phyloP scores from a whole-genome alignment of 1,140 invertebrate genomes.

The Onthophagus taurus region DNA sequence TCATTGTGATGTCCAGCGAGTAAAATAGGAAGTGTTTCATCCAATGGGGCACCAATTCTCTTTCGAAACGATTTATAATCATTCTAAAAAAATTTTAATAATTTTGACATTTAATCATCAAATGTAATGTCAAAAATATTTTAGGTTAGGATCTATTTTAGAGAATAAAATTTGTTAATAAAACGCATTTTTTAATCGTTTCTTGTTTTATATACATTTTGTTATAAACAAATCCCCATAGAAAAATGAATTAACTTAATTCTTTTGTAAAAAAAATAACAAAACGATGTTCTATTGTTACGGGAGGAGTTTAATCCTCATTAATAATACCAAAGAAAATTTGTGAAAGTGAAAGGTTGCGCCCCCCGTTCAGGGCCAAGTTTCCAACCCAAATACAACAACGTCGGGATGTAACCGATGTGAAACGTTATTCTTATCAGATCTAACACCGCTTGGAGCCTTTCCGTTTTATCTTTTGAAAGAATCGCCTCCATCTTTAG shows the following conservation, averaged over 20 bases:
- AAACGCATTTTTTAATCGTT: too few species aligned
- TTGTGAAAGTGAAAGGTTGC: constrained; percentile 26
- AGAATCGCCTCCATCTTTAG: not conserved
- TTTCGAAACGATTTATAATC: too few species aligned
- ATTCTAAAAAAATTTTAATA: too few species aligned
- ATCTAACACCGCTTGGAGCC: constrained; percentile 22
- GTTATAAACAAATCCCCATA: not conserved
- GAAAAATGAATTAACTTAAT: not conserved
- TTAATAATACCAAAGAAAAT: constrained; percentile 32
- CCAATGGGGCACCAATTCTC: too few species aligned
- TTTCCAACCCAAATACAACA: constrained; percentile 31
- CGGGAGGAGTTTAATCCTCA: not conserved
- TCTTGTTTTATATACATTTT: not conserved
- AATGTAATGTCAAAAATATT: too few species aligned
- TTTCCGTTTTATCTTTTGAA: constrained; percentile 22
- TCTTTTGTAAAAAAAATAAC: not conserved
- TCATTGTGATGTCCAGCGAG: too few species aligned
- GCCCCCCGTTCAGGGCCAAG: constrained; percentile 28
- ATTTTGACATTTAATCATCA: too few species aligned
- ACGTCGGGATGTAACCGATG: constrained; percentile 29
- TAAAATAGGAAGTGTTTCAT: too few species aligned
- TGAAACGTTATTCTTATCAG: constrained; percentile 24
- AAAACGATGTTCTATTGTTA: not conserved
- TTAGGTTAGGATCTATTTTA: too few species aligned
- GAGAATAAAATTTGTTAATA: too few species aligned